A percentile compares a stretch with the other conserved stretches of the same genome.
Evolutionary conservation across 2,113 vertebrate species (phyloP).

Genomic region (Aldabrachelys gigantea): DNA sequence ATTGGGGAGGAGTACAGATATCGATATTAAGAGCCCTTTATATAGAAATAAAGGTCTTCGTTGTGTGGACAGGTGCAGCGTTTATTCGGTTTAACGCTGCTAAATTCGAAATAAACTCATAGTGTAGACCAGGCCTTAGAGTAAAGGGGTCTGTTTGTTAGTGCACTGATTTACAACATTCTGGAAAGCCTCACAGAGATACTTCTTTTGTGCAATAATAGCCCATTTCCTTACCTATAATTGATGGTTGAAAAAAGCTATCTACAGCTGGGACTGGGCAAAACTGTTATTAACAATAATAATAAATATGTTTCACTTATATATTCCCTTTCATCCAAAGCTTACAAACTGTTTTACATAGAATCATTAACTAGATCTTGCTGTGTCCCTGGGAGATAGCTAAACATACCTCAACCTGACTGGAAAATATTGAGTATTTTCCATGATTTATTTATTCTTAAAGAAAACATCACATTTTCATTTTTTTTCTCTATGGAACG

Average conservation of each 20-base stretch:
- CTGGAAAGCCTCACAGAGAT: background rate
- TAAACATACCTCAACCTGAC: background rate
- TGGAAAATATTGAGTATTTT: background rate
- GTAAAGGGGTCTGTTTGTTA: background rate
- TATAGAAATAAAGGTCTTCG: no score
- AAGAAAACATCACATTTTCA: background rate
- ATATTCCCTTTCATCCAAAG: background rate
- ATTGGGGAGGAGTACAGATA: no score
- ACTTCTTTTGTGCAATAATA: background rate
- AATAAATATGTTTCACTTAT: background rate
- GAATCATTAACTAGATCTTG: background rate
- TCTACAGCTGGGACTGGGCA: background rate
- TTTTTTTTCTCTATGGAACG: no score
- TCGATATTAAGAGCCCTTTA: no score
- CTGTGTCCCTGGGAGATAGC: background rate
- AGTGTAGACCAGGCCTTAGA: background rate
- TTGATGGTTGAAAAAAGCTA: background rate
- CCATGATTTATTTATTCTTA: background rate
- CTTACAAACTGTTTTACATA: background rate
- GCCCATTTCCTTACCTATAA: background rate
- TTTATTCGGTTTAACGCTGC: no score
- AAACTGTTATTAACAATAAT: background rate
- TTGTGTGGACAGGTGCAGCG: no score
- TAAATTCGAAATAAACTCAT: no score
- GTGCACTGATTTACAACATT: background rate